Percentiles rank a stretch among this genome's conserved stretches.
phyloP scores from a whole-genome alignment of 2,113 vertebrate species.

The Alligator sinensis region DNA sequence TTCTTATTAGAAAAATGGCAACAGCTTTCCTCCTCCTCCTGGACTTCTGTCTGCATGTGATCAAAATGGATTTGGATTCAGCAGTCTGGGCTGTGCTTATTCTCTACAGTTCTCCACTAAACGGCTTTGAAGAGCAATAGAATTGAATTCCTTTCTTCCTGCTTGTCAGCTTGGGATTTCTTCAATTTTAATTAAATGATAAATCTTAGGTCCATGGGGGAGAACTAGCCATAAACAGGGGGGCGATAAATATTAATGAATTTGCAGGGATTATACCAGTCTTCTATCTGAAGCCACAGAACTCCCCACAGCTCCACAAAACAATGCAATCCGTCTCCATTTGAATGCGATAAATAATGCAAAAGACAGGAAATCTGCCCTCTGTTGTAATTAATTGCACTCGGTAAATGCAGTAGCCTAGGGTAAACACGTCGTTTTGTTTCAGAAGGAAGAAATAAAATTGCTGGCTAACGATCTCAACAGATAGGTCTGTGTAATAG shows the following conservation, averaged over 20 bases:
- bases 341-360: background rate
- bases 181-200: constrained; percentile 12
- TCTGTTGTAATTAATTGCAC: background rate
- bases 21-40: background rate
- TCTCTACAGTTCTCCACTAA: constrained; percentile 30
- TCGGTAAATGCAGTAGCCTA: background rate
- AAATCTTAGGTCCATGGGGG: constrained; percentile 17
- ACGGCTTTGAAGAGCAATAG: constrained; percentile 25
- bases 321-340: background rate
- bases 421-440: background rate
- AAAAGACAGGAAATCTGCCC: background rate
- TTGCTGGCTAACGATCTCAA: background rate
- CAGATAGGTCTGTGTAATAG: background rate
- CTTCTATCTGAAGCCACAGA: background rate
- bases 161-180: background rate
- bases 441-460: background rate
- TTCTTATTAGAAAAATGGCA: background rate
- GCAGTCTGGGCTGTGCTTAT: background rate
- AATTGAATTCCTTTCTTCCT: constrained; percentile 53
- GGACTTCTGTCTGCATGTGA: background rate
- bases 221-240: constrained; percentile 17
- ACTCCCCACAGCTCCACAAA: background rate
- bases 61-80: background rate
- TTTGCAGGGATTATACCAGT: constrained; percentile 41
- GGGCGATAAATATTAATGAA: constrained; percentile 56